These are phyloP conservation scores for Tolypeutes matacus DNA, from an alignment of 2,797 vertebrate species.

Conservation along the genomic window DNA sequence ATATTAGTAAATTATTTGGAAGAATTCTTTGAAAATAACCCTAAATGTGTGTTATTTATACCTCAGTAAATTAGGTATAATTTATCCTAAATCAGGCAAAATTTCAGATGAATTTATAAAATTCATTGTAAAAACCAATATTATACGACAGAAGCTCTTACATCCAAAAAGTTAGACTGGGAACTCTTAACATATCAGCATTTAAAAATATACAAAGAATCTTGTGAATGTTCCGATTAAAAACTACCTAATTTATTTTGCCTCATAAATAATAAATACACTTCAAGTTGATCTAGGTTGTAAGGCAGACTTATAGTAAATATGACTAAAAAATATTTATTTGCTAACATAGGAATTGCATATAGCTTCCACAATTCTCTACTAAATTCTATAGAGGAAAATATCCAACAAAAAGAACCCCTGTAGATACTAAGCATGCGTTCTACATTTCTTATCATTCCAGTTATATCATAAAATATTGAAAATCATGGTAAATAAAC, in stretches of 20 bases:
- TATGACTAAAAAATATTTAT: not conserved
- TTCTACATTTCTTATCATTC: slow-evolving; percentile 3
- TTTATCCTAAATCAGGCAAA: not conserved
- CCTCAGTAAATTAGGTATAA: not conserved
- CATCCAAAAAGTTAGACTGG: not conserved
- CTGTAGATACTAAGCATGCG: not conserved
- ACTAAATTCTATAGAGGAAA: not conserved
- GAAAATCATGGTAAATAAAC: not conserved
- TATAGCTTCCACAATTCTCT: not conserved
- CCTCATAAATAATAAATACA: not conserved
- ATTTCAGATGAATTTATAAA: not conserved
- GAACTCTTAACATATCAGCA: not conserved
- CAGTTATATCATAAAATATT: not conserved
- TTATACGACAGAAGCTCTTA: not conserved
- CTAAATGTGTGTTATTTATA: not conserved
- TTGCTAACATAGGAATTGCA: not conserved
- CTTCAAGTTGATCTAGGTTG: not conserved
- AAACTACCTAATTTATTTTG: not conserved
- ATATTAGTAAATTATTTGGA: not conserved
- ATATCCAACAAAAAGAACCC: not conserved
- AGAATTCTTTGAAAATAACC: not conserved
- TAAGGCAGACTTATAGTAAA: not conserved
- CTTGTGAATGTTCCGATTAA: not conserved
- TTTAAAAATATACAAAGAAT: not conserved
- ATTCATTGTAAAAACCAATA: not conserved